Percentiles rank a stretch among this genome's conserved stretches.
phyloP scores from a whole-genome alignment of 2,797 vertebrate species.

The Moxostoma hubbsi region DNA sequence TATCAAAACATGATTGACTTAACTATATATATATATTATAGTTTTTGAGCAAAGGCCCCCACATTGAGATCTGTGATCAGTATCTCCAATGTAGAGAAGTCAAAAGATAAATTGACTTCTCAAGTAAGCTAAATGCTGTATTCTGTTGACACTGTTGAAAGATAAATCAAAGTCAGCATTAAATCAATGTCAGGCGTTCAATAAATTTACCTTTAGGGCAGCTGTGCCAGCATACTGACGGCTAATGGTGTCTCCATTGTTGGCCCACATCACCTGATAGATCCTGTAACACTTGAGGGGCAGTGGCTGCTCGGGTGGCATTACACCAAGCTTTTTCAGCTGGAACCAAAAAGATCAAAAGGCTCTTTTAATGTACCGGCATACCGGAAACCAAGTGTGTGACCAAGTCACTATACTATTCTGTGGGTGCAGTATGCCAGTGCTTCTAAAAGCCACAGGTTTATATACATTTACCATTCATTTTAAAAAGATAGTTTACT shows the following conservation, averaged over 20 bases:
- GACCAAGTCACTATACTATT: background rate
- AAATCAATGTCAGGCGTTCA: constrained; percentile 19
- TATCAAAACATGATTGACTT: no score
- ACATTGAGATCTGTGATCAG: no score
- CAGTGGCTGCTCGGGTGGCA: constrained; percentile 96
- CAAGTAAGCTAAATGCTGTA: background rate
- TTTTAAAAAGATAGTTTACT: no score
- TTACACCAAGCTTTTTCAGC: constrained; percentile 98
- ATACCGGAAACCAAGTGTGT: background rate
- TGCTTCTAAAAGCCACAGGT: background rate
- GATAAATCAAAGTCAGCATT: background rate
- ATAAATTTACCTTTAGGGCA: constrained; percentile 88
- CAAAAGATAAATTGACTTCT: background rate
- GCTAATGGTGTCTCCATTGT: constrained; percentile 98
- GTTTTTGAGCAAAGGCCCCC: no score
- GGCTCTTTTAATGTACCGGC: constrained; percentile 17
- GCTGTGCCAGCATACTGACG: constrained; percentile 97
- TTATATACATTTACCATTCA: background rate
- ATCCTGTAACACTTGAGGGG: constrained; percentile 93
- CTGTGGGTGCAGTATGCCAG: background rate
- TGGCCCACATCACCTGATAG: constrained; percentile 99
- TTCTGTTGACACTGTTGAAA: background rate
- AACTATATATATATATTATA: no score
- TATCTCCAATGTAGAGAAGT: no score
- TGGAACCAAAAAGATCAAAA: constrained; percentile 62